Evolutionary conservation across 2,113 vertebrate genomes (phyloP).

Genomic region (Mus musculus): GRCm39 chr16:38953501-38954000

Average conservation of each 20-base stretch:
- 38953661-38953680: neutral
- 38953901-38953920: no score
- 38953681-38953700: constrained; percentile 10
- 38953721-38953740: constrained; percentile 14
- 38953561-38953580: neutral
- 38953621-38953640: neutral
- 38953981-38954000: no score
- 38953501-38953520: neutral
- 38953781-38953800: neutral
- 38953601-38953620: neutral
- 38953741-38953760: neutral
- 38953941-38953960: no score
- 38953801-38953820: constrained; percentile 15
- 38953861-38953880: no score
- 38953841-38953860: no score
- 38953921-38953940: no score
- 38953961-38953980: no score
- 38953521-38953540: neutral
- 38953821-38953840: neutral
- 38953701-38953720: neutral
- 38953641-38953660: neutral
- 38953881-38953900: no score
- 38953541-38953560: neutral
- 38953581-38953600: neutral
- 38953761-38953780: constrained; percentile 47